Evolutionary conservation across 2,797 vertebrate genomes (phyloP).

Genomic region (Myiotriccus ornatus): DNA sequence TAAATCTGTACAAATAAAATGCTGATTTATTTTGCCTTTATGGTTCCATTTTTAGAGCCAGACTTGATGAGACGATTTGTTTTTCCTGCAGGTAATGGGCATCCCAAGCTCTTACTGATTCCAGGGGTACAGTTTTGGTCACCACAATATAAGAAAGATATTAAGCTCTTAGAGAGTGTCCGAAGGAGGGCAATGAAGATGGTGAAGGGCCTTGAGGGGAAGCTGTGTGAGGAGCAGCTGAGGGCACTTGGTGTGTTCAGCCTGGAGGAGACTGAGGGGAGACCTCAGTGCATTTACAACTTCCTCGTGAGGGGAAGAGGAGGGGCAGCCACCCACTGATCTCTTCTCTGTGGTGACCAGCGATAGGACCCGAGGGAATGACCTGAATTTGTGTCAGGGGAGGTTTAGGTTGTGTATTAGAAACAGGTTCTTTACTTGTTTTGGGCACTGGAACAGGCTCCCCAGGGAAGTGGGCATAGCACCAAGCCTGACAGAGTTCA

Average conservation of each 20-base stretch:
- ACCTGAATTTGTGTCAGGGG: neutral
- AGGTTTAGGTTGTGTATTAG: neutral
- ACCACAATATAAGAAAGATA: neutral
- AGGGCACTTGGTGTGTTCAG: neutral
- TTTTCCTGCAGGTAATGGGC: neutral
- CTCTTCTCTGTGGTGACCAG: neutral
- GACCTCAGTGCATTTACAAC: neutral
- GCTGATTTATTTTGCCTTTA: neutral
- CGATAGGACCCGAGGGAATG: neutral
- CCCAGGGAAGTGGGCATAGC: neutral
- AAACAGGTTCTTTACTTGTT: neutral
- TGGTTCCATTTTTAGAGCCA: neutral
- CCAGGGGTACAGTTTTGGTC: neutral
- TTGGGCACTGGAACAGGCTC: neutral
- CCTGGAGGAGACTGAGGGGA: neutral
- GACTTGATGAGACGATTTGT: rapidly evolving
- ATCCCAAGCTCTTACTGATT: rapidly evolving
- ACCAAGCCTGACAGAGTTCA: neutral
- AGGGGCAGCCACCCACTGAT: neutral
- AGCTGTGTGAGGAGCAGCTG: neutral
- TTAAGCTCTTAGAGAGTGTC: neutral
- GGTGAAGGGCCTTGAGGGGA: neutral
- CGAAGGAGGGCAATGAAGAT: neutral
- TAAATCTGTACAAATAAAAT: neutral
- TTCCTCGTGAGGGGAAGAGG: neutral